Evolutionary conservation across 2,888 invertebrate species (phyloP).

Genomic region (Cyrtodaria siliqua): DNA sequence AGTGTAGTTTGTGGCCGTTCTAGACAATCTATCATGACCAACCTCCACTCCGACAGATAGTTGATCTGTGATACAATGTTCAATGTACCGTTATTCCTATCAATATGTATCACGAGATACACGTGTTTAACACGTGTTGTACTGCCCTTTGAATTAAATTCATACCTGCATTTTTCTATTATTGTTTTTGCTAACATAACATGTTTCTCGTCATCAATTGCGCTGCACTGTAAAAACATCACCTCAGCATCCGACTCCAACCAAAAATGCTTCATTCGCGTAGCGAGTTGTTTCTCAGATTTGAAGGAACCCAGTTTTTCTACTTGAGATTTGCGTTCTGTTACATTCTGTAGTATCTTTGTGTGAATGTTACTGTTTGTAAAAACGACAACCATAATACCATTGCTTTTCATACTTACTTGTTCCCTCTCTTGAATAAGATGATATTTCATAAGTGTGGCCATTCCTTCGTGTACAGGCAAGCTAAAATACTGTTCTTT

Average conservation of each 20-base stretch:
- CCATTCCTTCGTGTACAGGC: conserved; percentile 66
- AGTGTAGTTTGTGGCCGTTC: conserved; percentile 42
- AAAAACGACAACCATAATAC: conserved; percentile 55
- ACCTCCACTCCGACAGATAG: conserved; percentile 65
- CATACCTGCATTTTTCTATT: conserved; percentile 47
- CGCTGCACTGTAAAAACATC: conserved; percentile 64
- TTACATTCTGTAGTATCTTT: conserved; percentile 4
- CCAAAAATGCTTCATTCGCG: conserved; percentile 60
- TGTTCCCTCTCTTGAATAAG: neutral
- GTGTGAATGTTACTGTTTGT: conserved; percentile 67
- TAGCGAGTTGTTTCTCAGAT: conserved; percentile 67
- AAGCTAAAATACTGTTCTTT: conserved; percentile 44
- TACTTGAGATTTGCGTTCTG: conserved; percentile 19
- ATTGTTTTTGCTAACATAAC: conserved; percentile 60
- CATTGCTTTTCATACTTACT: too few species aligned
- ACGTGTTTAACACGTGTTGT: conserved; percentile 24
- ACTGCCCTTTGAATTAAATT: conserved; percentile 7
- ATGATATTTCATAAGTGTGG: conserved; percentile 25
- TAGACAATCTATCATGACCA: conserved; percentile 61
- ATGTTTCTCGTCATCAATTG: conserved; percentile 60
- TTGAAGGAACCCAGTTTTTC: conserved; percentile 68
- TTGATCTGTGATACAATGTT: conserved; percentile 54
- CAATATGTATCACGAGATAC: conserved; percentile 48
- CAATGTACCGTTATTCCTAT: conserved; percentile 16
- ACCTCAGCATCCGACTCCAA: conserved; percentile 28